These are phyloP conservation scores for Maylandia zebra DNA, from an alignment of 2,113 vertebrate species.

Conservation along the genomic window DNA sequence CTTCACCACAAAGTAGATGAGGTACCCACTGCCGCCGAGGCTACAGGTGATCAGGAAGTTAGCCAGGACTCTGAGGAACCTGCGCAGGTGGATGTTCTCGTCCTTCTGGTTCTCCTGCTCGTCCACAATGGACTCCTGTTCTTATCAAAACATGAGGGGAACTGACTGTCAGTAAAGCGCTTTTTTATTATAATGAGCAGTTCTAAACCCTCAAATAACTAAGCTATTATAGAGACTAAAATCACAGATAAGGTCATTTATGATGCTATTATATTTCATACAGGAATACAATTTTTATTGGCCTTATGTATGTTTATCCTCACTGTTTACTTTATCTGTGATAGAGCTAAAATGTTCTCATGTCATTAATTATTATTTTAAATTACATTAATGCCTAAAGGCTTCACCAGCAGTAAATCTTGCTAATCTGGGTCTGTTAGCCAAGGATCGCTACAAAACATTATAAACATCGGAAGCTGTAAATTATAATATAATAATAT, in stretches of 20 bases:
- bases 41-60: constrained; percentile 90
- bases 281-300: not conserved
- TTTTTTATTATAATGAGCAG: not conserved
- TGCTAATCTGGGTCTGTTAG: not conserved
- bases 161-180: not conserved
- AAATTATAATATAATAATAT: not conserved
- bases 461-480: not conserved
- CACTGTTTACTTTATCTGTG: not conserved
- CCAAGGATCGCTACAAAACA: not conserved
- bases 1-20: constrained; percentile 98
- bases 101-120: constrained; percentile 98
- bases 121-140: constrained; percentile 96
- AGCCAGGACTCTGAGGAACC: constrained; percentile 90
- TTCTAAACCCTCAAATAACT: not conserved
- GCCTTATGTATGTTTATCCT: not conserved
- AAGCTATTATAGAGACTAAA: not conserved
- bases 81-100: constrained; percentile 91
- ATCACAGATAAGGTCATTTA: not conserved
- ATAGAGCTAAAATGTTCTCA: not conserved
- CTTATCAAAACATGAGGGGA: not conserved
- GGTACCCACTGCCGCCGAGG: constrained; percentile 95
- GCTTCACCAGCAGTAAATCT: not conserved
- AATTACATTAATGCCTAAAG: not conserved
- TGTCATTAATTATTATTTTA: not conserved
- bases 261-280: not conserved